These are phyloP conservation scores for Mugil cephalus DNA, from an alignment of 2,113 vertebrate species.

Conservation along the genomic window DNA sequence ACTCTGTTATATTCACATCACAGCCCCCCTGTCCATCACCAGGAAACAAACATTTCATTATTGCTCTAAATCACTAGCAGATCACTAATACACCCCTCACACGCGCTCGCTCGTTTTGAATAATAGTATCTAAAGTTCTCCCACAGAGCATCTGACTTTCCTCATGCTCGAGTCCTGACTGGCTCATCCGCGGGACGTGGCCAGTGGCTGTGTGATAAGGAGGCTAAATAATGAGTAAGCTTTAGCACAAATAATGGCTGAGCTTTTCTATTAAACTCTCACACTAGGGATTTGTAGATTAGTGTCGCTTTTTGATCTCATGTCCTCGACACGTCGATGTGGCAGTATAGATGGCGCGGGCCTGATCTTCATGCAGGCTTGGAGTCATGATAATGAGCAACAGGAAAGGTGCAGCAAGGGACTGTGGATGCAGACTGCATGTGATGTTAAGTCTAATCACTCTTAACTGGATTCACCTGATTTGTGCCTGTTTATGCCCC, in stretches of 20 bases:
- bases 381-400: conserved; percentile 70
- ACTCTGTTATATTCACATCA: conserved; percentile 50
- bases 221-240: conserved; percentile 71
- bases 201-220: conserved; percentile 76
- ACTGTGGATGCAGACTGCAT: conserved; percentile 48
- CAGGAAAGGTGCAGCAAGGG: conserved; percentile 52
- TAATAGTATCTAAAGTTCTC: conserved; percentile 32
- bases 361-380: conserved; percentile 45
- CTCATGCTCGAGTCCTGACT: conserved; percentile 31
- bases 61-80: conserved; percentile 41
- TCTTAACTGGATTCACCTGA: conserved; percentile 79
- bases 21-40: conserved; percentile 10
- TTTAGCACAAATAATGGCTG: conserved; percentile 77
- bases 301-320: conserved; percentile 70
- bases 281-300: conserved; percentile 70
- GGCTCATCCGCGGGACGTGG: conserved; percentile 42
- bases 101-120: conserved; percentile 17
- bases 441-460: conserved; percentile 73
- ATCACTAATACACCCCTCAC: conserved; percentile 42
- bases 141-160: conserved; percentile 44
- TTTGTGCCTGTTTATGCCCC: conserved; percentile 74
- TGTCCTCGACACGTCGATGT: conserved; percentile 55
- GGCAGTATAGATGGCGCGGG: conserved; percentile 30
- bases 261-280: conserved; percentile 78
- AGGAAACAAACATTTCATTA: conserved; percentile 54